Percentiles rank a stretch among this genome's conserved stretches.
These are phyloP conservation scores for Glaucidium brasilianum DNA, from an alignment of 2,113 vertebrate genomes.

Conservation along the genomic window DNA sequence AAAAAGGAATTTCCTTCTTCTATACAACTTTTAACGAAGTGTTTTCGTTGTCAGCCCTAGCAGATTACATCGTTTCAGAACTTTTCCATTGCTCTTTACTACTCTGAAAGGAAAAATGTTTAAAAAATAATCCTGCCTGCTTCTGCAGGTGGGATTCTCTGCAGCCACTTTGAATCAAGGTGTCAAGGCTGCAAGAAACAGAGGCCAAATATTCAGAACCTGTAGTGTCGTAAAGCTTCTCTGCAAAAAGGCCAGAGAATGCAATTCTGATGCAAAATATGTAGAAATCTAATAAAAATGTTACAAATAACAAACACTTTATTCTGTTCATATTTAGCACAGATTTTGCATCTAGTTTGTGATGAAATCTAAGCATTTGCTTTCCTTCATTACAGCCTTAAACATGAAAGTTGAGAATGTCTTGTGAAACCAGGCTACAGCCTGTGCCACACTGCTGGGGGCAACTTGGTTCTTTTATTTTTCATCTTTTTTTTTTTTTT, in stretches of 20 bases:
- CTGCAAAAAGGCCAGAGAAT: background rate
- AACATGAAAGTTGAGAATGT: background rate
- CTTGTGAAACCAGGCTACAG: background rate
- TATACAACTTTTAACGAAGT: background rate
- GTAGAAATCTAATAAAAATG: background rate
- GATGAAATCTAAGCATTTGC: background rate
- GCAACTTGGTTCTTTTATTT: background rate
- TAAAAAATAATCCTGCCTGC: background rate
- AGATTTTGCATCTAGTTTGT: background rate
- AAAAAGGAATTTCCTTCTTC: slow-evolving; percentile 22
- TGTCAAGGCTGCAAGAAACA: background rate
- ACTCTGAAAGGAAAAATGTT: background rate
- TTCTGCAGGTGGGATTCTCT: slow-evolving; percentile 3
- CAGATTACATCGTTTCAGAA: background rate
- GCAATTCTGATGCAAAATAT: background rate
- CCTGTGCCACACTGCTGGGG: background rate
- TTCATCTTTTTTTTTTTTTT: background rate
- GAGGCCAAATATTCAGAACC: background rate
- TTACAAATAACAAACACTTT: background rate
- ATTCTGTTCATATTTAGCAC: background rate
- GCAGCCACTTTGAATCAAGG: background rate
- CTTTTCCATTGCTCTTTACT: background rate
- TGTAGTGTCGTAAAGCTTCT: background rate
- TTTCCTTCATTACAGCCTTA: background rate
- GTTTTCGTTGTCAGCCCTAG: slow-evolving; percentile 6